These are phyloP conservation scores for Prorops nasuta DNA, from an alignment of 1,140 invertebrate species.

Conservation along the genomic window DNA sequence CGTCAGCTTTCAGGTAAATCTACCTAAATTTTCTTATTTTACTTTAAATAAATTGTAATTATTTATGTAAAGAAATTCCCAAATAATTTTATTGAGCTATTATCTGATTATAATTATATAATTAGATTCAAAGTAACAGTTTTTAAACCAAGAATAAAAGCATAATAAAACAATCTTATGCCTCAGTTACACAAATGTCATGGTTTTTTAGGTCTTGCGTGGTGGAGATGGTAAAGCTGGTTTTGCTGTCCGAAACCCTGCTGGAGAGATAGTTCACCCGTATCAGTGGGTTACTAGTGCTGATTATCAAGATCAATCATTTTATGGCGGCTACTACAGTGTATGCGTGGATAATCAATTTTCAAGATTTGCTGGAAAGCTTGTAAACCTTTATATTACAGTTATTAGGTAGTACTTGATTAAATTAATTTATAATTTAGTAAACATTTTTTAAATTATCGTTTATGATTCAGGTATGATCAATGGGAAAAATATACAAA, in stretches of 20 bases:
- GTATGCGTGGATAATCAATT: slow-evolving; percentile 95
- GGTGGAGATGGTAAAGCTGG: slow-evolving; percentile 92
- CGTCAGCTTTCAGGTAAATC: slow-evolving; percentile 83
- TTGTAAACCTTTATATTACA: slow-evolving; percentile 91
- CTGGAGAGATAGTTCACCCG: slow-evolving; percentile 79
- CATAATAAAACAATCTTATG: too few species aligned
- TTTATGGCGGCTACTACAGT: slow-evolving; percentile 83
- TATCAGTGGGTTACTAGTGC: slow-evolving; percentile 85
- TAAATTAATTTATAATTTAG: not conserved
- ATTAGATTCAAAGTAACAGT: too few species aligned
- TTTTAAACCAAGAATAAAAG: too few species aligned
- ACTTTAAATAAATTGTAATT: not conserved
- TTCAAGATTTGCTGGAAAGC: slow-evolving; percentile 85
- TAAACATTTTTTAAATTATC: not conserved
- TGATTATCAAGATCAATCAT: slow-evolving; percentile 82
- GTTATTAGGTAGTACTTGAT: slow-evolving; percentile 70
- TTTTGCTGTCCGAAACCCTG: slow-evolving; percentile 84
- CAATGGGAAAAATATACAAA: slow-evolving; percentile 90
- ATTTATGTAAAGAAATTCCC: not conserved
- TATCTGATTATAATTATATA: not conserved
- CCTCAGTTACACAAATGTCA: too few species aligned
- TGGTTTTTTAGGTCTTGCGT: slow-evolving; percentile 70
- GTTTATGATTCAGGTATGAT: slow-evolving; percentile 65
- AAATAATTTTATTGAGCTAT: slow-evolving; percentile 3
- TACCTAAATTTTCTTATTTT: not conserved